Percentiles rank a stretch among this genome's conserved stretches.
These are phyloP conservation scores for Ditylenchus weischeri DNA, from an alignment of 2,888 invertebrate genomes.

Conservation along the genomic window DNA sequence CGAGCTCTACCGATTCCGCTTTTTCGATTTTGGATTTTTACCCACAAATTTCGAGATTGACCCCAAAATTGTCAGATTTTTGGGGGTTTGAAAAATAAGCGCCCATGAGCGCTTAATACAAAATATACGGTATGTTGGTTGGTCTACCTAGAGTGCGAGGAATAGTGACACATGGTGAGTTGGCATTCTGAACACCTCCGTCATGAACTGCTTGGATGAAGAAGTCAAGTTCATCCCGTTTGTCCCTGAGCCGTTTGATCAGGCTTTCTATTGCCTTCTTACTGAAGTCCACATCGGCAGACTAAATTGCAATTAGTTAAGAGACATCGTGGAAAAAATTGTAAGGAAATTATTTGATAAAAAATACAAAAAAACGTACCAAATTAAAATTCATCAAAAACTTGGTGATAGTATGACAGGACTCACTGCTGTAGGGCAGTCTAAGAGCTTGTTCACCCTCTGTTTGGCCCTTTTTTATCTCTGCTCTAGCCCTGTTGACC, in stretches of 20 bases:
- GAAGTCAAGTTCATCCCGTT: conserved; percentile 92
- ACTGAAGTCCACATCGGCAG: conserved; percentile 32
- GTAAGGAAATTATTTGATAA: too few relatives aligned
- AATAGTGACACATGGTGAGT: conserved; percentile 95
- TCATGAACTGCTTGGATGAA: conserved; percentile 96
- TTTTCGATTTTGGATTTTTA: too few relatives aligned
- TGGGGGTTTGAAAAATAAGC: too few relatives aligned
- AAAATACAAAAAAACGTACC: not conserved
- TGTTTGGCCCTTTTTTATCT: not conserved
- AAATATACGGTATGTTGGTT: conserved; percentile 81
- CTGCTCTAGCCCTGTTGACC: not conserved
- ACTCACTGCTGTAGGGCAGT: conserved; percentile 13
- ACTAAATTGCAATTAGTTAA: conserved; percentile 14
- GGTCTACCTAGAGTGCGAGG: conserved; percentile 95
- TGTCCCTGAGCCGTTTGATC: conserved; percentile 67
- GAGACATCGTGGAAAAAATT: too few relatives aligned
- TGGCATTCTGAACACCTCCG: conserved; percentile 62
- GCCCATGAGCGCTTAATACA: too few relatives aligned
- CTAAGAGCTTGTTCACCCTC: not conserved
- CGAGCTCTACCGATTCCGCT: too few relatives aligned
- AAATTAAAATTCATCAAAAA: conserved; percentile 14
- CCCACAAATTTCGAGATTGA: too few relatives aligned
- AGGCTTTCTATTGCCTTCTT: conserved; percentile 50
- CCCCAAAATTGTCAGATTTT: too few relatives aligned
- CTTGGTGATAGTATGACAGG: conserved; percentile 19